These are phyloP conservation scores for Catharus minimus DNA, from an alignment of 2,113 vertebrate species.

Conservation along the genomic window DNA sequence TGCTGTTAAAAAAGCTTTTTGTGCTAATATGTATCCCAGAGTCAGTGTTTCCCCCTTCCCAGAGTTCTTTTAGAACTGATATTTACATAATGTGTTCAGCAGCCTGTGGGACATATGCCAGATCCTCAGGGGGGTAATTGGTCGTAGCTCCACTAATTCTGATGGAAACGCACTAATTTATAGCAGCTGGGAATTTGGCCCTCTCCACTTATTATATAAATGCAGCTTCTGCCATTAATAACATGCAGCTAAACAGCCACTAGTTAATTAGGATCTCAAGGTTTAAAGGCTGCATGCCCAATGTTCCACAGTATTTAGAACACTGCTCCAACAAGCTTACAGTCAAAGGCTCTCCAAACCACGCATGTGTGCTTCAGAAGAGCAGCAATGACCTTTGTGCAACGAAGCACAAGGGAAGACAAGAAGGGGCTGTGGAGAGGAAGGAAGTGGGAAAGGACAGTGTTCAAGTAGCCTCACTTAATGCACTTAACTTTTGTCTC, in stretches of 20 bases:
- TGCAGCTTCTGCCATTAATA: constrained; percentile 12
- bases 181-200: constrained; percentile 26
- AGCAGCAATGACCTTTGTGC: neutral
- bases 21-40: neutral
- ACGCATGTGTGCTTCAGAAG: rapidly evolving
- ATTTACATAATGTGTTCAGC: neutral
- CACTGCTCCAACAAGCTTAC: neutral
- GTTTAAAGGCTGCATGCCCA: neutral
- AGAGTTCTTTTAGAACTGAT: neutral
- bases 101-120: neutral
- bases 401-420: neutral
- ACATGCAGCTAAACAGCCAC: neutral
- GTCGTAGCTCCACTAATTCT: neutral
- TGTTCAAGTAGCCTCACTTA: neutral
- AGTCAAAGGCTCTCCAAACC: neutral
- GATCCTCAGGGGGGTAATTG: neutral
- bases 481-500: neutral
- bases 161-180: neutral
- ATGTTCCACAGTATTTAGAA: neutral
- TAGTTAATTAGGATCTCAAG: neutral
- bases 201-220: neutral
- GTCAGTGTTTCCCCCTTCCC: neutral
- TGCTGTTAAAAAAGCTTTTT: neutral
- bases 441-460: constrained; percentile 30
- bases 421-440: neutral